phyloP scores from a whole-genome alignment of 2,113 vertebrate species.

The Martes martes region DNA sequence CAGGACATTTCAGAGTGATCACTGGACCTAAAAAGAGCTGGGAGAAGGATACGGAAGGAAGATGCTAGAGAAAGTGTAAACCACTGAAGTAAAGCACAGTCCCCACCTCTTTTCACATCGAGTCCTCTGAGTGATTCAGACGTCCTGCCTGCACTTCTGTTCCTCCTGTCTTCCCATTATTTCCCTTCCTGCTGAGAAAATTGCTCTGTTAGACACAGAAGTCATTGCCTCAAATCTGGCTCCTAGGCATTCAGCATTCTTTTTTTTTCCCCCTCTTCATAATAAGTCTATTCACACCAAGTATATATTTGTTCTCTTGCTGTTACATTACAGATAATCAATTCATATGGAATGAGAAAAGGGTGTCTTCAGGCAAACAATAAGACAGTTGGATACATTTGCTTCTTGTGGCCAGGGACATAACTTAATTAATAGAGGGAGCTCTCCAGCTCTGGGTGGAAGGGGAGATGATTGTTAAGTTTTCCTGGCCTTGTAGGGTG shows the following conservation, averaged over 20 bases:
- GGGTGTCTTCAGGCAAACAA: constrained; percentile 18
- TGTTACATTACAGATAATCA: constrained; percentile 40
- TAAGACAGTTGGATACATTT: not conserved
- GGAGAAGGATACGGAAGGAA: not conserved
- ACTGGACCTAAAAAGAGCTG: not conserved
- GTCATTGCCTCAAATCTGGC: not conserved
- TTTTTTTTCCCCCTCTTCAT: not conserved
- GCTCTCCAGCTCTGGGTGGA: not conserved
- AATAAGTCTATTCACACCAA: constrained; percentile 50
- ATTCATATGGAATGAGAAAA: constrained; percentile 16
- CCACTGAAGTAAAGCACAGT: not conserved
- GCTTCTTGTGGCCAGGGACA: constrained; percentile 21
- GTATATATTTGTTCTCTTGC: not conserved
- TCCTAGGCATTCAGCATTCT: not conserved
- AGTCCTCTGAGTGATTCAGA: not conserved
- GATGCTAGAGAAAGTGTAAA: not conserved
- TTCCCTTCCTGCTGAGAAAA: constrained; percentile 29
- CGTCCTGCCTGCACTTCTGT: not conserved
- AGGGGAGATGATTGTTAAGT: not conserved
- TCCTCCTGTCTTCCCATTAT: not conserved
- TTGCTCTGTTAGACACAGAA: not conserved
- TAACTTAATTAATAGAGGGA: constrained; percentile 30
- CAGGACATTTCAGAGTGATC: not conserved
- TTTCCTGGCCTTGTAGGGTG: not conserved
- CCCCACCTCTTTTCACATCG: not conserved